Evolutionary conservation across 2,888 invertebrate species (phyloP), one percentile per base, ranked within the genome.

Genomic region (Boloria selene): DNA sequence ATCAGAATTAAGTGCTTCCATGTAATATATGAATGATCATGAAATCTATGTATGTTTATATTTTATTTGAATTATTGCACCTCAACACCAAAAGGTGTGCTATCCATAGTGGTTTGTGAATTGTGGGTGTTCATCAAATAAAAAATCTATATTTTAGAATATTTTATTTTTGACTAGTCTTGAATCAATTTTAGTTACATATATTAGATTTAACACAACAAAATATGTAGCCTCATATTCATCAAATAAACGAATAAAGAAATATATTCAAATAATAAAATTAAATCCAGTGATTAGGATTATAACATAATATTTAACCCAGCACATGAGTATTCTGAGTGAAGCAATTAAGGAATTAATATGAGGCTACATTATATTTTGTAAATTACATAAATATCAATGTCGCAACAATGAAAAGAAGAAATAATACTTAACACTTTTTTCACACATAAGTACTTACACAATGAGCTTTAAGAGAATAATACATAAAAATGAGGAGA

Each of bases 141-240:
- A 65, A 64, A 17, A 68, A 76, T 70, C n/a, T 71, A 65, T 56
- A 69, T 69, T 69, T 71, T 71, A 64, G 69, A 64, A 65, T 68
- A 70, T 77, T 68, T 77, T 82, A 85, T 84, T 86, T 63, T 84
- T 87, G 87, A 88, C 87, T 88, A 88, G 87, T 83, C 76, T 82
- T 84, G 77, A 83, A 87, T 85, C 72, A 83, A 83, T 81, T 81
- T 79, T 62, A 70, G 63, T 75, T 74, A 78, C 76, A 75, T 64
- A 55, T 58, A 68, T 53, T 55, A 31, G 60, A 22, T 64, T 42
- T 58, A 59, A 58, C 31, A 47, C 26, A 67, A 42, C 44, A 58
- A 51, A 61, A 67, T 42, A 26, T 62, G 51, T n/a, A 70, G 69
- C 64, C 62, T 56, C 69, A 67, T 55, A 54, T 47, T 31, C 60